These are phyloP conservation scores for Psilopsiagon aurifrons DNA, from an alignment of 2,113 vertebrate species.

Conservation along the genomic window DNA sequence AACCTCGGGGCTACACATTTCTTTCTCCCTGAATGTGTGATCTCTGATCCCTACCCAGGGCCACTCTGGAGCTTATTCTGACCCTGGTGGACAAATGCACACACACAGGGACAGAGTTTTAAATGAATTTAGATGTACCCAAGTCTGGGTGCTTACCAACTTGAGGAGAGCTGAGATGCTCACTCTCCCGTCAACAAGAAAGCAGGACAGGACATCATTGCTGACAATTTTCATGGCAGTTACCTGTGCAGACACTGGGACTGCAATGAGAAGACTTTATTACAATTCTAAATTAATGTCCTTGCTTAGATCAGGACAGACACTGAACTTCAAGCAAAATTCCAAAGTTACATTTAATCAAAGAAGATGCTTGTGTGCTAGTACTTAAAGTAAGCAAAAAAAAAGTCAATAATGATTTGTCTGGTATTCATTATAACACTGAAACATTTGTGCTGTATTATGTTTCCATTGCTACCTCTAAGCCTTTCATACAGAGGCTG, in stretches of 20 bases:
- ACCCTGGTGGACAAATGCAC: rapidly evolving
- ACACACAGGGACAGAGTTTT: rapidly evolving
- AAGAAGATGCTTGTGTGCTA: conserved; percentile 30
- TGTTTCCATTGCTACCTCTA: conserved; percentile 24
- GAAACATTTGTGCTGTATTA: conserved; percentile 42
- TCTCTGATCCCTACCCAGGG: neutral
- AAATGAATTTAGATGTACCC: neutral
- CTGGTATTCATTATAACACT: conserved; percentile 69
- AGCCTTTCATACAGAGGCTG: conserved; percentile 58
- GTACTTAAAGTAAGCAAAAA: conserved; percentile 44
- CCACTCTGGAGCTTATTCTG: rapidly evolving
- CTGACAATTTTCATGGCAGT: neutral
- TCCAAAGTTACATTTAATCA: conserved; percentile 54
- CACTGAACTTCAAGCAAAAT: neutral
- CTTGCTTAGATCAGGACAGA: neutral
- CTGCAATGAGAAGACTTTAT: neutral
- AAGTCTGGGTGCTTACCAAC: neutral
- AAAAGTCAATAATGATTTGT: conserved; percentile 66
- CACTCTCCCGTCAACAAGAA: rapidly evolving
- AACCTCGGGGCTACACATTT: rapidly evolving
- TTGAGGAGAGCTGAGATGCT: neutral
- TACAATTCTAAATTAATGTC: conserved; percentile 6
- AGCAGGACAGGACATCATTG: rapidly evolving
- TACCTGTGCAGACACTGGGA: neutral
- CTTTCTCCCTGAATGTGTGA: neutral